These are phyloP conservation scores for Liasis olivaceus DNA, from an alignment of 2,797 vertebrate genomes.

Conservation along the genomic window DNA sequence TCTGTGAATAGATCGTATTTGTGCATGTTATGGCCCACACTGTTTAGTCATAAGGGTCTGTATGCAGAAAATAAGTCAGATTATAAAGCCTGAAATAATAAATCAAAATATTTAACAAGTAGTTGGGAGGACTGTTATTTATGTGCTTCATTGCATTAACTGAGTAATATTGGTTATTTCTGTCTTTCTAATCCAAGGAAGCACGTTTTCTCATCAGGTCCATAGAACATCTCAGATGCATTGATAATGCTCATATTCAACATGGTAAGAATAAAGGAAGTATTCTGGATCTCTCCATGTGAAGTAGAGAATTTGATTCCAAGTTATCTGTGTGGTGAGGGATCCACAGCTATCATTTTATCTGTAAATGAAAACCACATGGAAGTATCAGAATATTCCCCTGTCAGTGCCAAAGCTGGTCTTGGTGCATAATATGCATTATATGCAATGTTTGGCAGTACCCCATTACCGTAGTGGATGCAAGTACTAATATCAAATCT, in stretches of 20 bases:
- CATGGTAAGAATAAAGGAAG: slow-evolving; percentile 80
- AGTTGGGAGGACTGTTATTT: rapidly evolving
- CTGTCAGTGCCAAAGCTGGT: not conserved
- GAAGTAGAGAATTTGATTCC: not conserved
- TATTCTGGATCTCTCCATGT: not conserved
- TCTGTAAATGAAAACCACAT: not conserved
- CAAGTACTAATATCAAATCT: not conserved
- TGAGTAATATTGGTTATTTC: slow-evolving; percentile 25
- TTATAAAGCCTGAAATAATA: not conserved
- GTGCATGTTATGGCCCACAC: not conserved
- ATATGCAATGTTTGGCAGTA: not conserved
- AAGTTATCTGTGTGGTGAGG: not conserved
- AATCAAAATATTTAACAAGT: not conserved
- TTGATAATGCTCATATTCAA: slow-evolving; percentile 90
- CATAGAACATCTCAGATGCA: slow-evolving; percentile 87
- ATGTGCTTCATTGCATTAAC: slow-evolving; percentile 22
- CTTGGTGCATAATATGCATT: not conserved
- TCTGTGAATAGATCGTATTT: not conserved
- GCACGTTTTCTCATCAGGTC: slow-evolving; percentile 82
- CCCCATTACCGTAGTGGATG: not conserved
- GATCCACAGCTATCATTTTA: not conserved
- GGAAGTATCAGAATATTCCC: not conserved
- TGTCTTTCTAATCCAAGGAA: slow-evolving; percentile 78
- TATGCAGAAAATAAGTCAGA: not conserved
- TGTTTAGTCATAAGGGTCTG: not conserved